Conservation (phyloP, 1,140 invertebrate genomes). For the Pseudomyrmex cubaensis region DNA sequence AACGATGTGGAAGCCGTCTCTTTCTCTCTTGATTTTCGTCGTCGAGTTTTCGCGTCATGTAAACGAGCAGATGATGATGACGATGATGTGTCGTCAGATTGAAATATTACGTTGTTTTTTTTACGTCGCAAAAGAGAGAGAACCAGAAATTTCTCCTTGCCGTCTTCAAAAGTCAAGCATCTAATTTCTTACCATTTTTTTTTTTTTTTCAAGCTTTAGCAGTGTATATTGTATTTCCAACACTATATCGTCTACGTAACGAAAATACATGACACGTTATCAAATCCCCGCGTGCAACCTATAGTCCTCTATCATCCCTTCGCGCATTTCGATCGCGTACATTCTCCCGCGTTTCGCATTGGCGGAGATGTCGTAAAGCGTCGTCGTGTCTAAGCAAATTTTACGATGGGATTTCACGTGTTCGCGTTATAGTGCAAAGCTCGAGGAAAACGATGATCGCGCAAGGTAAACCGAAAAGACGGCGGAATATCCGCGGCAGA, state of each 20-base stretch:
- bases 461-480: conserved; percentile 22
- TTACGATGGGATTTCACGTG: conserved; percentile 53
- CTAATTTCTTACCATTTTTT: not conserved
- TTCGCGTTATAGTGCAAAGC: conserved; percentile 28
- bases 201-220: conserved; percentile 1
- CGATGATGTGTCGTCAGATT: not conserved
- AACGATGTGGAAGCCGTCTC: not conserved
- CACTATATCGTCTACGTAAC: conserved; percentile 4
- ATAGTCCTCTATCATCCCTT: conserved; percentile 19
- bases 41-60: conserved; percentile 39
- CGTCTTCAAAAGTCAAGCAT: no score
- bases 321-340: conserved; percentile 40
- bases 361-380: conserved; percentile 35
- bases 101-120: not conserved
- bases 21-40: conserved; percentile 21
- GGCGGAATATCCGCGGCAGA: conserved; percentile 11
- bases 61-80: conserved; percentile 42
- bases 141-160: not conserved
- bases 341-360: conserved; percentile 44
- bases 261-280: conserved; percentile 2
- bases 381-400: conserved; percentile 53
- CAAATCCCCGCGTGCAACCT: conserved; percentile 10
- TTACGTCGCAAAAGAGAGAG: no score
- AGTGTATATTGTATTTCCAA: not conserved
- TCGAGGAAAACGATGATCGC: conserved; percentile 17